Percentiles rank a stretch among this genome's conserved stretches.
phyloP scores from a whole-genome alignment of 2,113 vertebrate species.

The Chloroceryle aenea region DNA sequence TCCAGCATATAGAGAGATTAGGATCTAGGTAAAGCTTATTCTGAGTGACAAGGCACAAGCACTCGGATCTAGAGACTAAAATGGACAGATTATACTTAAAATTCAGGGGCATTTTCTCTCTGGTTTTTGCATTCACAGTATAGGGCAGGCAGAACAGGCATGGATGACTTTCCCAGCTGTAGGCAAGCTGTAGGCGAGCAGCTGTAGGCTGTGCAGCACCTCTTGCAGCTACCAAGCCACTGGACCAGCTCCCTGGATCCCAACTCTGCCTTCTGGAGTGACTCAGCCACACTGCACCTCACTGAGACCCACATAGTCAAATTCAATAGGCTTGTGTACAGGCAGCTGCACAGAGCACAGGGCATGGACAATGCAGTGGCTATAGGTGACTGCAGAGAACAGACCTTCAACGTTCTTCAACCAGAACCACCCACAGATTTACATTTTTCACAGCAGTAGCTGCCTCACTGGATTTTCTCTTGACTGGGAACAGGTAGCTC shows the following conservation, averaged over 20 bases:
- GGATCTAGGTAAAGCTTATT: neutral
- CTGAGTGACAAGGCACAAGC: neutral
- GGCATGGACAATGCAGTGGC: rapidly evolving
- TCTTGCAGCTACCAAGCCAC: rapidly evolving
- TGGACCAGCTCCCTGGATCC: neutral
- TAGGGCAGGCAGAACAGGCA: too few relatives aligned
- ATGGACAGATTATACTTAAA: neutral
- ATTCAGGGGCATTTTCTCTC: neutral
- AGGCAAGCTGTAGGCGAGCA: rapidly evolving
- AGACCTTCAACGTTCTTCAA: neutral
- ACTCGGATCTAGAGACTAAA: neutral
- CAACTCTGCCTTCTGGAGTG: neutral
- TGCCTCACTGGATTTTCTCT: neutral
- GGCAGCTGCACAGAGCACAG: rapidly evolving
- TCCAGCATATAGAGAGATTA: neutral
- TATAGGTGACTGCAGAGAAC: neutral
- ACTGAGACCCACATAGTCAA: neutral
- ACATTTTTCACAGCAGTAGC: neutral
- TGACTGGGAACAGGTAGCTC: neutral
- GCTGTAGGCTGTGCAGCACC: rapidly evolving
- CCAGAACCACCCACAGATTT: neutral
- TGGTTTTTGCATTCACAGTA: neutral
- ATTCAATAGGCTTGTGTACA: rapidly evolving
- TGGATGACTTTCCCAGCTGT: neutral
- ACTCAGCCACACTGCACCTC: neutral